Evolutionary conservation across 2,888 invertebrate species (phyloP).

Genomic region (Lypha dubia): DNA sequence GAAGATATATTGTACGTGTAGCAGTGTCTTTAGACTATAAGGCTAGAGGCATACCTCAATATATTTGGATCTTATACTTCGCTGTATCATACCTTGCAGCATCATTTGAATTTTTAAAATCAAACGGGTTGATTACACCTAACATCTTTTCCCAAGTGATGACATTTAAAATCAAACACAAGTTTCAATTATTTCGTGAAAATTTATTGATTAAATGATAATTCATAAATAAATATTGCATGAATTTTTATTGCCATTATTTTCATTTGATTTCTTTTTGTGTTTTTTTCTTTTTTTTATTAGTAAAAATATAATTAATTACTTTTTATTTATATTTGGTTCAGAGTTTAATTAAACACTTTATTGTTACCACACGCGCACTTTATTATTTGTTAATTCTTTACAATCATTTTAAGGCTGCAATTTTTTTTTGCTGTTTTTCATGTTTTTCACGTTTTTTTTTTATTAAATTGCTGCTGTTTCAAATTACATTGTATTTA

Average conservation of each 20-base stretch:
- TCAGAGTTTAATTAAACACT: constrained; percentile 60
- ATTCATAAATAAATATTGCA: constrained; percentile 35
- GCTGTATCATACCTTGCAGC: too few species aligned
- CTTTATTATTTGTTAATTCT: constrained; percentile 40
- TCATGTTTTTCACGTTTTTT: too few species aligned
- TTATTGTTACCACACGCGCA: constrained; percentile 51
- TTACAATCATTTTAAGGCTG: constrained; percentile 28
- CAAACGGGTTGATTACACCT: too few species aligned
- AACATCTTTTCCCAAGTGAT: too few species aligned
- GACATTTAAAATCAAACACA: constrained; percentile 1
- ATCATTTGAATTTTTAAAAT: too few species aligned
- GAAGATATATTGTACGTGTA: too few species aligned
- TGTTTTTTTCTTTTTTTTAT: constrained; percentile 15
- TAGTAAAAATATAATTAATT: constrained; percentile 35
- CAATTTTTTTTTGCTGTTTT: too few species aligned
- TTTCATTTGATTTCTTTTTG: not conserved
- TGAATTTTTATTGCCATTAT: constrained; percentile 1
- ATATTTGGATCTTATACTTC: too few species aligned
- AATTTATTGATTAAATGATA: constrained; percentile 39
- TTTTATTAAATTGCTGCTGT: not conserved
- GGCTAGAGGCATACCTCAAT: too few species aligned
- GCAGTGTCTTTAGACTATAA: too few species aligned
- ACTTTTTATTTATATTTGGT: constrained; percentile 27
- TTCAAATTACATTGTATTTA: constrained; percentile 21
- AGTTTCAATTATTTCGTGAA: constrained; percentile 16